Evolutionary conservation across 1,140 invertebrate species (phyloP), one percentile per base, ranked within the genome.

Genomic region (Drosophila pachea): DNA sequence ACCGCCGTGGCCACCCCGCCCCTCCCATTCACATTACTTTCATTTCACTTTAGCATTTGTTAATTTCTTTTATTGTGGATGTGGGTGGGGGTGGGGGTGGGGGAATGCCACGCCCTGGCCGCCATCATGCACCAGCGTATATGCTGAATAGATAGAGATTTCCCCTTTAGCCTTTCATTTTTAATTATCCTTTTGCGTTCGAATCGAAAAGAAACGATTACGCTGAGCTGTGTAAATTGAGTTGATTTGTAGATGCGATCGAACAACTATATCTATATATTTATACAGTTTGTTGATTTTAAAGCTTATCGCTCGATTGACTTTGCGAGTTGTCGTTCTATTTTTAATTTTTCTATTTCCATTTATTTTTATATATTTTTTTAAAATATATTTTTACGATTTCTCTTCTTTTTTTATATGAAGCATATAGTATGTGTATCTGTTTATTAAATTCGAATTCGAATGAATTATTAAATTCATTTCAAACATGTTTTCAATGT

Each of bases 181-280:
- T 22, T 22, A 22, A 22, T 22, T 22, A 22, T 22, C 22, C 22
- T 22, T 22, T 22, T 22, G 22, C 22, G 22, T 22, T 22, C 22
- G 22, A 22, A 22, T 22, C 22, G 22, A 22, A 22, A 22, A 22
- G 1, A 22, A 22, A 33, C 14, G n/a, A 31, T 29, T 33, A 31
- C 36, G 38, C 40, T 16, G 40, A 58, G 40, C 40, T 52, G 38
- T 52, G 40, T 22, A 22, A 53, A 45, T 47, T 54, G 40, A 64
- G 42, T 64, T 64, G 33, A 64, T 64, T 49, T 64, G 61, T 65
- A 65, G 53, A 55, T 65, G 29, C 6, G n/a, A 32, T 32, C 40
- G 14, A 31, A 47, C 11, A 47, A 11, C 29, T 36, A 45, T 9
- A 63, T 52, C 14, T 11, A 49, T 47, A 35, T 14, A 40, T 60